Evolutionary conservation across 2,888 invertebrate genomes (phyloP).

Genomic region (Cosmorhoe ocellata): DNA sequence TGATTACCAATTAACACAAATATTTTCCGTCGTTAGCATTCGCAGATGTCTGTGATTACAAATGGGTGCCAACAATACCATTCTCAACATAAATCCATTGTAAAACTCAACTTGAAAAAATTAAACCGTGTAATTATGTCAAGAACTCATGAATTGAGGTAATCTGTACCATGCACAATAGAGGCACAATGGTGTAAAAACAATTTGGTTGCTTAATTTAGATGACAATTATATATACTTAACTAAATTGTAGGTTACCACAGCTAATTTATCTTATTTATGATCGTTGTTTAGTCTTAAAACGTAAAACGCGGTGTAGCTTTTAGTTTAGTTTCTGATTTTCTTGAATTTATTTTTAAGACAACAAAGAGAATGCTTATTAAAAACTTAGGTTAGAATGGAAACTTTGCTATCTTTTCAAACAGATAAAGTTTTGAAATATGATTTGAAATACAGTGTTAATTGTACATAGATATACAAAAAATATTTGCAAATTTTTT

Average conservation of each 20-base stretch:
- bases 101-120: slow-evolving; percentile 22
- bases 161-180: slow-evolving; percentile 39
- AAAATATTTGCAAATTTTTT: too few relatives aligned
- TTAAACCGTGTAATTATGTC: slow-evolving; percentile 53
- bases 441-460: too few relatives aligned
- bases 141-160: slow-evolving; percentile 46
- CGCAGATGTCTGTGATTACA: slow-evolving; percentile 2
- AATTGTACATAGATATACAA: too few relatives aligned
- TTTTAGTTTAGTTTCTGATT: too few relatives aligned
- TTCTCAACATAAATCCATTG: slow-evolving; percentile 17
- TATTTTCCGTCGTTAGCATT: slow-evolving; percentile 8
- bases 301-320: too few relatives aligned
- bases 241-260: slow-evolving; percentile 18
- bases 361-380: too few relatives aligned
- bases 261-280: too few relatives aligned
- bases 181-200: slow-evolving; percentile 29
- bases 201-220: slow-evolving; percentile 28
- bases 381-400: too few relatives aligned
- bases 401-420: too few relatives aligned
- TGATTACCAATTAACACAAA: slow-evolving; percentile 7
- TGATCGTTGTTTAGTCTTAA: too few relatives aligned
- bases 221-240: slow-evolving; percentile 37
- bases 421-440: too few relatives aligned
- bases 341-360: too few relatives aligned
- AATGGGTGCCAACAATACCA: slow-evolving; percentile 11